A percentile compares a stretch with the other conserved stretches of the same genome.
Evolutionary conservation across 2,888 invertebrate species (phyloP).

Genomic region (Isoperla grammatica): DNA sequence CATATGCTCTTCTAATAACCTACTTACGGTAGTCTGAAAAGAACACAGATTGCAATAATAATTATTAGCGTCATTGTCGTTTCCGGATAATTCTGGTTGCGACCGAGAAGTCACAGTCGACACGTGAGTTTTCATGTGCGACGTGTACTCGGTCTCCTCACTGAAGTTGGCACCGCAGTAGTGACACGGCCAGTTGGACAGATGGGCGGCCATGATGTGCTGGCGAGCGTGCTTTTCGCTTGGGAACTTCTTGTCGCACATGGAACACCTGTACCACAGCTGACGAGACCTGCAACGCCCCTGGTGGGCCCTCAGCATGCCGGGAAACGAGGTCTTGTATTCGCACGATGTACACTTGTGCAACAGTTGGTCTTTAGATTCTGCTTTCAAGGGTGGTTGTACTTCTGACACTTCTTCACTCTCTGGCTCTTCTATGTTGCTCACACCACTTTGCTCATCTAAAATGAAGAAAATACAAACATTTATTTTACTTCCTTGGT

Average conservation of each 20-base stretch:
- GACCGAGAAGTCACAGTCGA: not conserved
- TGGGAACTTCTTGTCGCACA: conserved; percentile 20
- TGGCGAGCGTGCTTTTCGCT: conserved; percentile 1
- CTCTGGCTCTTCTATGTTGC: no score
- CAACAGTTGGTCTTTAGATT: not conserved
- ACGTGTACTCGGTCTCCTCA: conserved; percentile 27
- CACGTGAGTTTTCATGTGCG: conserved; percentile 29
- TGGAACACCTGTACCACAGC: conserved; percentile 17
- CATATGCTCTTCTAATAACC: conserved; percentile 12
- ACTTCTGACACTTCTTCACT: no score
- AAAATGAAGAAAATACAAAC: no score
- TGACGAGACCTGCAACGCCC: not conserved
- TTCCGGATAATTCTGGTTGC: not conserved
- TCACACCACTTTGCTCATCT: no score
- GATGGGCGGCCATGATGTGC: conserved; percentile 22
- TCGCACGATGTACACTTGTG: not conserved
- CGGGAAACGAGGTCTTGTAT: not conserved
- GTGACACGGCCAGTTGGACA: conserved; percentile 23
- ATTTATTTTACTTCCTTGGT: no score
- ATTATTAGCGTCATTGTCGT: conserved; percentile 1
- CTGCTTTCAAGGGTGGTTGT: no score
- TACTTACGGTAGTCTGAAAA: conserved; percentile 18
- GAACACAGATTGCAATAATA: conserved; percentile 27
- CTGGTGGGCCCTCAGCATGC: not conserved
- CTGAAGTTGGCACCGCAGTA: conserved; percentile 24